phyloP scores from a whole-genome alignment of 1,140 invertebrate species.

The Drosophila nigromelanica region DNA sequence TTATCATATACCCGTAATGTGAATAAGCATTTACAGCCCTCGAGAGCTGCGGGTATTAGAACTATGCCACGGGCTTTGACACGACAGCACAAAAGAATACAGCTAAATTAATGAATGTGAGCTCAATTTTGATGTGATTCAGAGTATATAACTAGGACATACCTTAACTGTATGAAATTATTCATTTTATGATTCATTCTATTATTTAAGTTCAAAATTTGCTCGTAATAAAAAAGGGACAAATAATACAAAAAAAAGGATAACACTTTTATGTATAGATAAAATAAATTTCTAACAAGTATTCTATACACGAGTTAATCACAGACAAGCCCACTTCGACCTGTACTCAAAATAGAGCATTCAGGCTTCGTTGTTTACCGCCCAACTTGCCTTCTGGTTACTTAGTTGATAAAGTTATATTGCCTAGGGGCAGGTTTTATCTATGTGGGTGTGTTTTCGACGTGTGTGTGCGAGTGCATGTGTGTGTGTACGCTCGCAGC shows the following conservation, averaged over 20 bases:
- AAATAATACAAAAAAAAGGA: no score
- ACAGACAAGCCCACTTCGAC: neutral
- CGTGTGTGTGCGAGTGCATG: conserved; percentile 16
- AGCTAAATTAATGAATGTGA: neutral
- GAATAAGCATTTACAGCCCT: conserved; percentile 37
- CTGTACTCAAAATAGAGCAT: conserved; percentile 14
- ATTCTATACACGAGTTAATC: no score
- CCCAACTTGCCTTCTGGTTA: neutral
- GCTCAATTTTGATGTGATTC: neutral
- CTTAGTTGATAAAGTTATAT: conserved; percentile 55
- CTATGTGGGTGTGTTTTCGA: conserved; percentile 40
- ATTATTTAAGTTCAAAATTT: no score
- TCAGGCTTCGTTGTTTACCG: neutral
- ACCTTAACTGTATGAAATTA: neutral
- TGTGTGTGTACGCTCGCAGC: conserved; percentile 33
- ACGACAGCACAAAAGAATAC: neutral
- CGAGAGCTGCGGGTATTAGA: conserved; percentile 23
- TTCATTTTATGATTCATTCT: neutral
- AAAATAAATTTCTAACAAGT: no score
- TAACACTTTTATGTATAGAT: no score
- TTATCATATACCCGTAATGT: conserved; percentile 54
- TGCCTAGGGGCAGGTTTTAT: conserved; percentile 69
- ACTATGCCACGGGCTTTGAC: conserved; percentile 24
- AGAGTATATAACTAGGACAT: no score
- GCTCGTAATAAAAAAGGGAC: no score